Evolutionary conservation across 64 coral and sea anemone genomes (phyloP), one percentile per base, ranked within the genome.

Genomic region (Orbicella faveolata): DNA sequence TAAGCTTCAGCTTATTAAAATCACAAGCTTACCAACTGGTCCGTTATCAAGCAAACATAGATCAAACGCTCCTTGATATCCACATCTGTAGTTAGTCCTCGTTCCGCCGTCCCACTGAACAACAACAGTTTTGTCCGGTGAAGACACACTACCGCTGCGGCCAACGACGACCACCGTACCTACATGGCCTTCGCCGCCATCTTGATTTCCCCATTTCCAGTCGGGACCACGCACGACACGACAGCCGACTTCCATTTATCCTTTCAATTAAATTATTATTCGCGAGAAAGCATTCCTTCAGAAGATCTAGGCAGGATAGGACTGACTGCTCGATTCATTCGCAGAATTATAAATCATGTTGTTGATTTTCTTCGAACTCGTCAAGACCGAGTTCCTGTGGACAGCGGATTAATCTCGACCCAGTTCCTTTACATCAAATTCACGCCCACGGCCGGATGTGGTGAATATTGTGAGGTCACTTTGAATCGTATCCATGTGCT

Each of bases 151-250:
- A 0, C 96, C 96, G 17, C 77, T 89, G 80, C 76, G 73, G 0
- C 96, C 96, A 2, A 98, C 92, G 53, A 98, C 87, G 92, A 98
- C 92, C 54, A 98, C 96, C 25, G 96, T 98, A 15, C 96, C 96
- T 36, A 94, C 89, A 80, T 86, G 89, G 63, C 96, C 96, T 75
- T 98, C 96, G 76, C 96, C 89, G 80, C 96, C 96, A 98, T 98
- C 96, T 98, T 98, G 96, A 51, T 98, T 89, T 1, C 79, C 89
- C 96, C 96, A 98, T 57, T 96, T 96, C 95, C 95, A 96, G 79
- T 96, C 92, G 57, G 88, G 83, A 18, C 95, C 95, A 34, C 96
- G 96, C 3, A 98, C 96, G 33, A 98, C 96, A 17, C 96, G 96
- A 63, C 87, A 63, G 20, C 96, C 96, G 21, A 68, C 66, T 87